phyloP scores from a whole-genome alignment of 35 echinoderm and acorn worm genomes.

The Strongylocentrotus purpuratus region DNA sequence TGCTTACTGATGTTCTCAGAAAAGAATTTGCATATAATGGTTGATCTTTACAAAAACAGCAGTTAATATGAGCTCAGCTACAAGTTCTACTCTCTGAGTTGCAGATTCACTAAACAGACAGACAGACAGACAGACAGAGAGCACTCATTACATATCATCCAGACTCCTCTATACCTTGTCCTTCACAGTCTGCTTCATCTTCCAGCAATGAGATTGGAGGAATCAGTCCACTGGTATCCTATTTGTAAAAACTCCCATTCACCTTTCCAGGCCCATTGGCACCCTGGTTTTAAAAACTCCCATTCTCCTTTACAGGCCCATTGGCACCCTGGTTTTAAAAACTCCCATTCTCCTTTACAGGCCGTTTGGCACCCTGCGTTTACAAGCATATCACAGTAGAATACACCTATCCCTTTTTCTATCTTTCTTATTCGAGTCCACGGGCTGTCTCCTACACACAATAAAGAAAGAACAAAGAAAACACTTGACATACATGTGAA shows the following conservation, averaged over 20 bases:
- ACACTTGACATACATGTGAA: too few relatives aligned
- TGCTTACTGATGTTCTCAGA: not conserved
- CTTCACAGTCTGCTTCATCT: not conserved
- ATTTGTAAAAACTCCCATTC: not conserved
- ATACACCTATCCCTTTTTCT: not conserved
- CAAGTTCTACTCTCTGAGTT: not conserved
- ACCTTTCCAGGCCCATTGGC: too few relatives aligned
- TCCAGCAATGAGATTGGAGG: not conserved
- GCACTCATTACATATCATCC: not conserved
- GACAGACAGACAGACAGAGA: not conserved
- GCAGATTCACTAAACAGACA: not conserved
- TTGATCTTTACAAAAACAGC: not conserved
- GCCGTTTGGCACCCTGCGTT: not conserved
- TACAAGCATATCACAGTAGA: not conserved
- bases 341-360: not conserved
- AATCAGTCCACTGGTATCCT: not conserved
- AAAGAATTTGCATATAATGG: not conserved
- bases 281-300: too few relatives aligned
- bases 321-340: not conserved
- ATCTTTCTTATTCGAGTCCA: not conserved
- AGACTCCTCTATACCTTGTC: not conserved
- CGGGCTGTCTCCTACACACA: conserved; percentile 6
- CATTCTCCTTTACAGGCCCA: too few relatives aligned
- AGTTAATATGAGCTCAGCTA: not conserved
- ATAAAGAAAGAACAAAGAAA: not conserved